Evolutionary conservation across 2,888 invertebrate genomes (phyloP), one percentile per base, ranked within the genome.

Genomic region (Brachyptera risi): DNA sequence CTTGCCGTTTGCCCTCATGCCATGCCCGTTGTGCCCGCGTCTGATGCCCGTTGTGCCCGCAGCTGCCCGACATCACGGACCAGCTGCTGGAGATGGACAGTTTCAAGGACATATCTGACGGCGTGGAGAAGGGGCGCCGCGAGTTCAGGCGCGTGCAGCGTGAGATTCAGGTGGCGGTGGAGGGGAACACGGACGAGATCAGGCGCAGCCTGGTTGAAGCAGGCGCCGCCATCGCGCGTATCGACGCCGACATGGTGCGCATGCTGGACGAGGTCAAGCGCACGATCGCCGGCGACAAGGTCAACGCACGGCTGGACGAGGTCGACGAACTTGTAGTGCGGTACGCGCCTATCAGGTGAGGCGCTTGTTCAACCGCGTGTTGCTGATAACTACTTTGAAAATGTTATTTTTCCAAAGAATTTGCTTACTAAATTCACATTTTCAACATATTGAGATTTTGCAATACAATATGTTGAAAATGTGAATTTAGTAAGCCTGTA

Each of bases 341-440:
- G 37, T 54, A 54, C 54, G 19, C 54, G 3, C 54, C 54, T 1
- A 21, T 37, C 54, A 54, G 54, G 54, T 54, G 37, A 19, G 47
- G 9, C n/a, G 47, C 7, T 21, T n/a, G n/a, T n/a, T n/a, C n/a
- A n/a, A n/a, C n/a, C n/a, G n/a, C n/a, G n/a, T n/a, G n/a, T n/a
- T n/a, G n/a, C n/a, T n/a, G n/a, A n/a, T n/a, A n/a, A n/a, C n/a
- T n/a, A n/a, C n/a, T n/a, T n/a, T n/a, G n/a, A n/a, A n/a, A n/a
- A n/a, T n/a, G n/a, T n/a, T n/a, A n/a, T n/a, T n/a, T n/a, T n/a
- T n/a, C n/a, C n/a, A n/a, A n/a, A n/a, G n/a, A n/a, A n/a, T n/a
- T n/a, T n/a, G n/a, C n/a, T n/a, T n/a, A n/a, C n/a, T n/a, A n/a
- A n/a, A n/a, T n/a, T n/a, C n/a, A n/a, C n/a, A n/a, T n/a, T n/a